phyloP scores from a whole-genome alignment of 2,113 vertebrate genomes.

The Lasiurus borealis region DNA sequence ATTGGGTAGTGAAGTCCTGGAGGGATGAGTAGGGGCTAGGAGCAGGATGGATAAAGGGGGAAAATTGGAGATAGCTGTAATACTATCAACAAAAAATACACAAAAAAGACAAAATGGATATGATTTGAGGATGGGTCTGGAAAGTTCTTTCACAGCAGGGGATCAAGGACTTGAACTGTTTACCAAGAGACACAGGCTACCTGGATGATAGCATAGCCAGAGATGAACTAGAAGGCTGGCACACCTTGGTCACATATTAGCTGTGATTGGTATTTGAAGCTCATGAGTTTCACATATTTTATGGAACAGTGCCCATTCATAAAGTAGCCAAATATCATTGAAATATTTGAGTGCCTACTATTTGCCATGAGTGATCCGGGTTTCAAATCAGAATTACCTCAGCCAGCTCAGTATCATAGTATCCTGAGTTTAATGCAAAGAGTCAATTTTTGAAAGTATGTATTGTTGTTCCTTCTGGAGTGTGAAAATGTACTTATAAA shows the following conservation, averaged over 20 bases:
- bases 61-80: too few species aligned
- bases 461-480: neutral
- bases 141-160: neutral
- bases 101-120: neutral
- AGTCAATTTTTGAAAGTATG: neutral
- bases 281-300: neutral
- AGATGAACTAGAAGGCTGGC: neutral
- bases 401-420: too few species aligned
- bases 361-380: neutral
- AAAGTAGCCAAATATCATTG: neutral
- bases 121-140: neutral
- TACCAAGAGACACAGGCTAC: neutral
- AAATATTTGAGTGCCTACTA: neutral
- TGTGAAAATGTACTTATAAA: neutral
- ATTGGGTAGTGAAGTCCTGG: too few species aligned
- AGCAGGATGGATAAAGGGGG: too few species aligned
- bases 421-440: neutral
- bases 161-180: neutral
- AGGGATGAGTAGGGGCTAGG: too few species aligned
- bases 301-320: neutral
- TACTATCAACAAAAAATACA: neutral
- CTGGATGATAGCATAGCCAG: neutral
- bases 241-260: fast-evolving
- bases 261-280: neutral
- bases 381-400: neutral